phyloP scores from a whole-genome alignment of 2,113 vertebrate species.

The Rhinolophus ferrumequinum region DNA sequence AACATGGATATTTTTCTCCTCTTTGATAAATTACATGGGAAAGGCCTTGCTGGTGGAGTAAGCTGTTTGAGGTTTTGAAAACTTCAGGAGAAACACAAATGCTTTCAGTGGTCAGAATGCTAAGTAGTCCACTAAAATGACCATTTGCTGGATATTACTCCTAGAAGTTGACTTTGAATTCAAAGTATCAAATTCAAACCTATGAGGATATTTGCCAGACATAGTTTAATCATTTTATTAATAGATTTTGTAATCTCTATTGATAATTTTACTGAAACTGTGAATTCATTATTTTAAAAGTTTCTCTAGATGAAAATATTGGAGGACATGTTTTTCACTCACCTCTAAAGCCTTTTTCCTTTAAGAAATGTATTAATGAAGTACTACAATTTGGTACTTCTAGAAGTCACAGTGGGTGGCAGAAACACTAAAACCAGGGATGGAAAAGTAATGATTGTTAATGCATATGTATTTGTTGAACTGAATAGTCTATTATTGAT shows the following conservation, averaged over 20 bases:
- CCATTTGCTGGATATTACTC: not conserved
- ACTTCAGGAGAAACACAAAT: not conserved
- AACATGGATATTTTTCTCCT: not conserved
- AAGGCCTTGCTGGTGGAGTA: not conserved
- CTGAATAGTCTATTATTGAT: not conserved
- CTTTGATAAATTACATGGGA: not conserved
- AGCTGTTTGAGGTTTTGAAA: not conserved
- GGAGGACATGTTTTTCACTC: not conserved
- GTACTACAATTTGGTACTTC: not conserved
- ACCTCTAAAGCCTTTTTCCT: not conserved
- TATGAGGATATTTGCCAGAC: not conserved
- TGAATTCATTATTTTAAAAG: not conserved
- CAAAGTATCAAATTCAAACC: not conserved
- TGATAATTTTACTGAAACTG: not conserved
- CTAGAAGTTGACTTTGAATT: not conserved
- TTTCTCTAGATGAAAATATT: constrained; percentile 38
- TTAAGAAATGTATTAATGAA: not conserved
- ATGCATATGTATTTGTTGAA: not conserved
- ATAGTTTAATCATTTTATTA: not conserved
- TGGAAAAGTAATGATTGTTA: not conserved
- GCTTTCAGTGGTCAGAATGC: not conserved
- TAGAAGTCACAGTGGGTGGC: not conserved
- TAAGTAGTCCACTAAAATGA: not conserved
- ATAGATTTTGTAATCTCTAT: not conserved
- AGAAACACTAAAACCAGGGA: not conserved